Conservation (phyloP, 2,113 vertebrate genomes). For the Esox niger region DNA sequence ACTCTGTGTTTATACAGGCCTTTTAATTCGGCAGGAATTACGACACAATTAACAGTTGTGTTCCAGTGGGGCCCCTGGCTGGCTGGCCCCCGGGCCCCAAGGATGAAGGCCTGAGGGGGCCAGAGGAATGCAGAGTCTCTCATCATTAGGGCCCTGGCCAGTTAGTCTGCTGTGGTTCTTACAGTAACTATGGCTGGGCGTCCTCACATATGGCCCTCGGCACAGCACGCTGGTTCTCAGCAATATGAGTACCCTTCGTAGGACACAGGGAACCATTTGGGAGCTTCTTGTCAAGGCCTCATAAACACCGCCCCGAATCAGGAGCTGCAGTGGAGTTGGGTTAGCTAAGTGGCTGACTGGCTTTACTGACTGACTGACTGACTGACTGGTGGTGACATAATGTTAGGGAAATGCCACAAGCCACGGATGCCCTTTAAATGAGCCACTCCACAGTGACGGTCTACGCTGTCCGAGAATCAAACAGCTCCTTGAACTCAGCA, state of each 20-base stretch:
- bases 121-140: too few relatives aligned
- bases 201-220: too few relatives aligned
- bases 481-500: constrained; percentile 43
- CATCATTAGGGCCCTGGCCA: constrained; percentile 68
- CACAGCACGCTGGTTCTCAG: constrained; percentile 58
- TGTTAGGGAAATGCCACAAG: not conserved
- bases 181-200: too few relatives aligned
- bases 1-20: constrained; percentile 35
- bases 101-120: constrained; percentile 16
- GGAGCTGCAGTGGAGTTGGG: constrained; percentile 47
- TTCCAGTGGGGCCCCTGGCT: constrained; percentile 2
- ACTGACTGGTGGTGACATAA: not conserved
- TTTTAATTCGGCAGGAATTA: constrained; percentile 42
- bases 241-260: too few relatives aligned
- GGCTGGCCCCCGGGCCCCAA: constrained; percentile 15
- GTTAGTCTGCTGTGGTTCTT: constrained; percentile 42
- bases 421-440: too few relatives aligned
- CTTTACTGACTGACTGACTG: too few relatives aligned
- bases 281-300: constrained; percentile 67
- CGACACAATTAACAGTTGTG: constrained; percentile 46
- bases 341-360: constrained; percentile 52
- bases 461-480: constrained; percentile 22
- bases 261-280: constrained; percentile 40
- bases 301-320: constrained; percentile 68
- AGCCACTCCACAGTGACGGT: constrained; percentile 29